Evolutionary conservation across 1,140 invertebrate species (phyloP), one percentile per base, ranked within the genome.

Genomic region (Cardiocondyla obscurior): DNA sequence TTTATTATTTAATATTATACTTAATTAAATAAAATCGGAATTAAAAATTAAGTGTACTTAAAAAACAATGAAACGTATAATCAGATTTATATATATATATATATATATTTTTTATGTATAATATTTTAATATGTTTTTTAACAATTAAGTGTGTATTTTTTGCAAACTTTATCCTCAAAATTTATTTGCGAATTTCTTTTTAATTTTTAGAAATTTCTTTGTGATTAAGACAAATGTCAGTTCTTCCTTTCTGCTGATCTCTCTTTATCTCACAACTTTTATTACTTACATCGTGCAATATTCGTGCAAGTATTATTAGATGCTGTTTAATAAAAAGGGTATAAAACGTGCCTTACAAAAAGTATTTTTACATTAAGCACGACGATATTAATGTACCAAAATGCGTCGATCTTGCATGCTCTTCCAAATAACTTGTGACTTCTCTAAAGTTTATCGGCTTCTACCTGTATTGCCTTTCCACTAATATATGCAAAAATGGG

Each of bases 271-370:
- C 60, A 22, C 33, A 5, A 33, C 1, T 16, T 30, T 51, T 7
- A 19, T 49, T 22, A n/a, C 25, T 4, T 2, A 30, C 39, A 67
- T 69, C 30, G 16, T 33, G 44, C 25, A 46, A 28, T 6, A 0
- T 42, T 53, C 8, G 19, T 16, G 44, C 16, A 65, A 51, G 10
- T 30, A n/a, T 22, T 30, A n/a, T 22, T 30, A 36, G 1, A 64
- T 49, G 12, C 46, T 25, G 44, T 49, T 79, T 69, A 55, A 55
- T n/a, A 0, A 46, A 25, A 39, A 44, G 22, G 33, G 8, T 51
- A n/a, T n/a, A 53, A 69, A 79, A 69, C 62, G 74, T 79, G 74
- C 62, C 74, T 79, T 79, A 79, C n/a, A 53, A 25, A 14, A 36
- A 42, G 14, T 39, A 25, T 42, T 36, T 67, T 53, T 33, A 22